Percentiles rank a stretch among this genome's conserved stretches.
Conservation (phyloP, 1,140 invertebrate genomes). For the Bombus pyrosoma region DNA sequence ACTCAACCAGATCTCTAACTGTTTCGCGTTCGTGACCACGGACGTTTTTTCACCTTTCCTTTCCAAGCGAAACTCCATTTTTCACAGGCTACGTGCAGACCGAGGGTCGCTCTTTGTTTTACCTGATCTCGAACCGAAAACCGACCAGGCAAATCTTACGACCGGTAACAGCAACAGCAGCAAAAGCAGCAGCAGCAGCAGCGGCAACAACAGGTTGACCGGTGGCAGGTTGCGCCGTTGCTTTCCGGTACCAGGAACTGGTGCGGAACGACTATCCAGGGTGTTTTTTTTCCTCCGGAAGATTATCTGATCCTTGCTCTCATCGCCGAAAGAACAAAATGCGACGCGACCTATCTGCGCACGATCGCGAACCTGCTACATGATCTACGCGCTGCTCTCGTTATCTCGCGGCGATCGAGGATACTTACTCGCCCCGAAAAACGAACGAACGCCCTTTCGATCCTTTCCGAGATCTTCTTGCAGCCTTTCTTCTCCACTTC, state of each 20-base stretch:
- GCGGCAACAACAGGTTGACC: conserved; percentile 32
- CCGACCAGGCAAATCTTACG: neutral
- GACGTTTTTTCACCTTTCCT: neutral
- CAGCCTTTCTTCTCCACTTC: neutral
- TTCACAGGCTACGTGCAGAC: conserved; percentile 35
- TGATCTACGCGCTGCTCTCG: conserved; percentile 67
- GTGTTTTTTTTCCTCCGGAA: conserved; percentile 27
- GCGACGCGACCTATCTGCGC: conserved; percentile 66
- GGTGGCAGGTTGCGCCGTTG: conserved; percentile 36
- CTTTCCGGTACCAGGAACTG: conserved; percentile 64
- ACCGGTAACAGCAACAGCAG: neutral
- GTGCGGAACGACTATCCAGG: conserved; percentile 53
- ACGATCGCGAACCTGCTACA: conserved; percentile 72
- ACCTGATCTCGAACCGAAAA: conserved; percentile 46
- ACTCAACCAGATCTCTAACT: conserved; percentile 24
- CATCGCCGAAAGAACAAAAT: conserved; percentile 73
- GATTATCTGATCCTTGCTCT: conserved; percentile 73
- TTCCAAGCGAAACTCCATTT: conserved; percentile 54
- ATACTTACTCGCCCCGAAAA: conserved; percentile 65
- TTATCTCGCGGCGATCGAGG: conserved; percentile 66
- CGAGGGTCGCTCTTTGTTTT: conserved; percentile 45
- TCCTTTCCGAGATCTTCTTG: conserved; percentile 36
- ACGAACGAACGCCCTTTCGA: neutral
- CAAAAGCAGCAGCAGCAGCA: neutral
- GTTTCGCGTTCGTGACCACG: conserved; percentile 50